Conservation (phyloP, 1,140 invertebrate genomes). For the Lordiphosa mommai region DNA sequence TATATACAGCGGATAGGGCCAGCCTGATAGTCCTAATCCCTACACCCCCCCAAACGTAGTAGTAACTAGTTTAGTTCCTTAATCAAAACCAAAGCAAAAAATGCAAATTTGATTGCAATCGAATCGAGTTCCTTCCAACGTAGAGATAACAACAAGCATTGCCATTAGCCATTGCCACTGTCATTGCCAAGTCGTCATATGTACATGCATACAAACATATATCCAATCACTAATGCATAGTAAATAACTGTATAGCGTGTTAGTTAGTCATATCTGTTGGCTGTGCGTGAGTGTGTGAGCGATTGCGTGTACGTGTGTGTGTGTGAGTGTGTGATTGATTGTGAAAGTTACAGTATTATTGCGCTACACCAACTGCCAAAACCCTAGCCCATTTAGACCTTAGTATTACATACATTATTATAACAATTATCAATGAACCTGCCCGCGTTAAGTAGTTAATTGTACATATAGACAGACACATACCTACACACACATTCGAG, state of each 20-base stretch:
- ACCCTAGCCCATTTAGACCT: slow-evolving; percentile 29
- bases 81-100: slow-evolving; percentile 11
- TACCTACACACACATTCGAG: slow-evolving; percentile 1
- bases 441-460: slow-evolving; percentile 31
- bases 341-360: slow-evolving; percentile 63
- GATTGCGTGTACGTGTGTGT: slow-evolving; percentile 10
- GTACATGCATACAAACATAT: slow-evolving; percentile 24
- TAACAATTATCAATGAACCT: slow-evolving; percentile 38
- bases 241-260: slow-evolving; percentile 66
- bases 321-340: slow-evolving; percentile 20
- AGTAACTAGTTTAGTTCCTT: slow-evolving; percentile 1
- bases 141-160: slow-evolving; percentile 13
- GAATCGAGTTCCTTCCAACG: slow-evolving; percentile 34
- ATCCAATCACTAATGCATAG: slow-evolving; percentile 58
- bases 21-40: no score
- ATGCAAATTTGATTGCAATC: slow-evolving; percentile 23
- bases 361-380: slow-evolving; percentile 67
- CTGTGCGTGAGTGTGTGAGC: slow-evolving; percentile 48
- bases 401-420: slow-evolving; percentile 36
- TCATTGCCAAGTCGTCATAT: slow-evolving; percentile 8
- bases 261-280: slow-evolving; percentile 66
- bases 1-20: not conserved
- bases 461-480: slow-evolving; percentile 36
- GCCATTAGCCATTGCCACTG: slow-evolving; percentile 14
- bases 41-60: not conserved